These are phyloP conservation scores for Drosophila tsacasi DNA, from an alignment of 1,140 invertebrate genomes.

Conservation along the genomic window DNA sequence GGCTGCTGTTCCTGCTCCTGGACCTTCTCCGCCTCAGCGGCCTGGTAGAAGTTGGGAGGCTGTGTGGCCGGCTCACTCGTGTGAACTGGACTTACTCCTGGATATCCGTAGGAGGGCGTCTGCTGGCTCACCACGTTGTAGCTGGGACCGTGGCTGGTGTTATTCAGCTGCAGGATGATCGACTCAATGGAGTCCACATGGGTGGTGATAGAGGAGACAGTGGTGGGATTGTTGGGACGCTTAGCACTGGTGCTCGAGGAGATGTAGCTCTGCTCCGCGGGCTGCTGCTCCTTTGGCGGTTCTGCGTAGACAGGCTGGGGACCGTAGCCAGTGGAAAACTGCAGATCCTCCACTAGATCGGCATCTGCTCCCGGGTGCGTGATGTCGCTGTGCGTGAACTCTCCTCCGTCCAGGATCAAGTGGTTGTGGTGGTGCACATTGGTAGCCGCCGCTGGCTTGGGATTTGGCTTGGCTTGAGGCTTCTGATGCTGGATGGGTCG, in stretches of 20 bases:
- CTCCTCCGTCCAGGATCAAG: slow-evolving; percentile 62
- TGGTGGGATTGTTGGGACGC: slow-evolving; percentile 65
- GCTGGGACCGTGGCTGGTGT: slow-evolving; percentile 86
- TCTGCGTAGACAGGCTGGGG: slow-evolving; percentile 74
- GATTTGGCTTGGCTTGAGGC: slow-evolving; percentile 35
- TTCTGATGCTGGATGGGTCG: slow-evolving; percentile 43
- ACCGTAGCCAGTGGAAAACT: slow-evolving; percentile 83
- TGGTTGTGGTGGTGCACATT: slow-evolving; percentile 72
- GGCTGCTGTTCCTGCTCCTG: slow-evolving; percentile 43
- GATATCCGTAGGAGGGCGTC: slow-evolving; percentile 63
- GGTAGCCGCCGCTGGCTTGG: slow-evolving; percentile 30
- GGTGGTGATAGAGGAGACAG: slow-evolving; percentile 78
- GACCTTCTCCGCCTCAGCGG: slow-evolving; percentile 35
- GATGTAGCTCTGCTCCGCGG: slow-evolving; percentile 64
- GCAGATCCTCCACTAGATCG: slow-evolving; percentile 80
- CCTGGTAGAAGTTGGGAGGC: slow-evolving; percentile 44
- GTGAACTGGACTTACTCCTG: slow-evolving; percentile 5
- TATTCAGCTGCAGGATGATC: slow-evolving; percentile 89
- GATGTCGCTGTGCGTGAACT: slow-evolving; percentile 84
- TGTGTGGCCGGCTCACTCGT: slow-evolving; percentile 37
- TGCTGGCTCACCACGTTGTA: slow-evolving; percentile 80
- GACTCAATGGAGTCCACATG: slow-evolving; percentile 87
- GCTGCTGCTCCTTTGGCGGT: slow-evolving; percentile 56
- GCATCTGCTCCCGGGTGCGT: slow-evolving; percentile 83
- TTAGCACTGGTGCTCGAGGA: slow-evolving; percentile 73